These are phyloP conservation scores for Dascyllus trimaculatus DNA, from an alignment of 2,113 vertebrate species.

Conservation along the genomic window DNA sequence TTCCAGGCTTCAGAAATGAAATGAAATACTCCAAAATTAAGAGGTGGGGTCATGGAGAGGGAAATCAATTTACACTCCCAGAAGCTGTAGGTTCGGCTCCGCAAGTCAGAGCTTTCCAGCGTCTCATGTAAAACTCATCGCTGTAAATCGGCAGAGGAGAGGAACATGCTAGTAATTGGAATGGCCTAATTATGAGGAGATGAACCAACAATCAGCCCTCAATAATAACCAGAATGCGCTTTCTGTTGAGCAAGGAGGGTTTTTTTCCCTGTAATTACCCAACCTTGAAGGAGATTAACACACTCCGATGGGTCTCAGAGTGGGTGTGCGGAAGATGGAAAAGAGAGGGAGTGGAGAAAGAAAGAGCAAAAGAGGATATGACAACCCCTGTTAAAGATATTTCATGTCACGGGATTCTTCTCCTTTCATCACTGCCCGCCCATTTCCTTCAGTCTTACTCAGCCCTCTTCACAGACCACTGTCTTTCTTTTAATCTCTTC, in stretches of 20 bases:
- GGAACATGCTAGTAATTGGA: conserved; percentile 54
- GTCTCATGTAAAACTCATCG: neutral
- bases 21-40: conserved; percentile 36
- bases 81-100: conserved; percentile 21
- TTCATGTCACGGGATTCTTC: conserved; percentile 56
- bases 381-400: conserved; percentile 61
- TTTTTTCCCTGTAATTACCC: conserved; percentile 70
- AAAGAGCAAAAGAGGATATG: conserved; percentile 53
- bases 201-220: conserved; percentile 61
- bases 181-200: conserved; percentile 65
- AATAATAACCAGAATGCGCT: conserved; percentile 54
- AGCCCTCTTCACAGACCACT: conserved; percentile 31
- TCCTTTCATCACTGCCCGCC: conserved; percentile 47
- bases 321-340: conserved; percentile 37
- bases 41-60: neutral
- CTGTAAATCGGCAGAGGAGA: conserved; percentile 1
- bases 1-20: neutral
- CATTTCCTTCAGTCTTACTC: conserved; percentile 42
- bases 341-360: conserved; percentile 25
- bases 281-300: conserved; percentile 75
- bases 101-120: neutral
- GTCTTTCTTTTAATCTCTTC: conserved; percentile 49
- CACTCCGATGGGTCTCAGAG: conserved; percentile 47
- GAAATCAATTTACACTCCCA: conserved; percentile 24
- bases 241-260: conserved; percentile 55